A percentile compares a stretch with the other conserved stretches of the same genome.
Evolutionary conservation across 2,113 vertebrate species (phyloP).

Genomic region (Australoheros scitulus): DNA sequence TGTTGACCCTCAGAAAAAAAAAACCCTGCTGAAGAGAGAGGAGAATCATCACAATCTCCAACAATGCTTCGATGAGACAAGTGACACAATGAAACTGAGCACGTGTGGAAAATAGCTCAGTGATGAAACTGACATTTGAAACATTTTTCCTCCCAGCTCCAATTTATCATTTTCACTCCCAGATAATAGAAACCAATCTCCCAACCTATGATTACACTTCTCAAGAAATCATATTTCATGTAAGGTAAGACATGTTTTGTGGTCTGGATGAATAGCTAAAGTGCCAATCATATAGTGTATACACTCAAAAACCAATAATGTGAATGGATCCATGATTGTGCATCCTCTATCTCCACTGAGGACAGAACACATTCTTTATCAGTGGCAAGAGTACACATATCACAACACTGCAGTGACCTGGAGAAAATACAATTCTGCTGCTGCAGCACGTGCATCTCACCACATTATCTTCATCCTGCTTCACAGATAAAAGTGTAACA

Average conservation of each 20-base stretch:
- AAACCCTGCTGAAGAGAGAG: conserved; percentile 58
- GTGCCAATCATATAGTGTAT: conserved; percentile 71
- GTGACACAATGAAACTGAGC: conserved; percentile 60
- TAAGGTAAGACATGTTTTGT: conserved; percentile 61
- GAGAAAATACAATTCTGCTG: conserved; percentile 51
- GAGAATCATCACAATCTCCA: conserved; percentile 59
- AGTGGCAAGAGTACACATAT: conserved; percentile 19
- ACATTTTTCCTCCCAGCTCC: conserved; percentile 47
- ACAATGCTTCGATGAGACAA: conserved; percentile 57
- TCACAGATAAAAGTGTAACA: conserved; percentile 35
- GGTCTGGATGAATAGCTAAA: conserved; percentile 66
- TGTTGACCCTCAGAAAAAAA: conserved; percentile 13
- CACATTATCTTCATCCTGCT: conserved; percentile 38
- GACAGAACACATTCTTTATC: conserved; percentile 57
- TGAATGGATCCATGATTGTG: conserved; percentile 61
- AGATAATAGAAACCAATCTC: conserved; percentile 77
- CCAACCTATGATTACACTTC: conserved; percentile 74
- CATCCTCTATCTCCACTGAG: conserved; percentile 50
- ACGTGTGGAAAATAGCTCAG: conserved; percentile 60
- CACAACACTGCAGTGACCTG: conserved; percentile 45
- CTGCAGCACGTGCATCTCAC: conserved; percentile 26
- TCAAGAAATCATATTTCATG: conserved; percentile 72
- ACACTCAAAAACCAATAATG: conserved; percentile 63
- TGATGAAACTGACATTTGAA: conserved; percentile 68
- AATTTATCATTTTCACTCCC: conserved; percentile 73